These are phyloP conservation scores for Phymorhynchus buccinoides DNA, from an alignment of 1,140 invertebrate genomes.

Conservation along the genomic window DNA sequence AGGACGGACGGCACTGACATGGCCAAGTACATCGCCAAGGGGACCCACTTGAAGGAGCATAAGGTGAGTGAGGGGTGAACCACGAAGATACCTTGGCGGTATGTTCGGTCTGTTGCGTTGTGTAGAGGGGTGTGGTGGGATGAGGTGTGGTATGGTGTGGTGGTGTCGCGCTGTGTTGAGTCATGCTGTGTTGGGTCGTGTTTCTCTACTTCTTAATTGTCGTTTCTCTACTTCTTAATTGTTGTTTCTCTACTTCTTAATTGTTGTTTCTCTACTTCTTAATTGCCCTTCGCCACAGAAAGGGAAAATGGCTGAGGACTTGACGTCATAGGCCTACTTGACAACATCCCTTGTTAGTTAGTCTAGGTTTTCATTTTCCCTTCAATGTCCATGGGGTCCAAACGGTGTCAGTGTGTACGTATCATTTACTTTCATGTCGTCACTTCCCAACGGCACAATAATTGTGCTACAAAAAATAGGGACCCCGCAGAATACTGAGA, in stretches of 20 bases:
- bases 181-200: not conserved
- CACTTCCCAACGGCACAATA: no score
- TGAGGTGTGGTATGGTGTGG: not conserved
- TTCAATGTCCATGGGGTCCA: no score
- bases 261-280: not conserved
- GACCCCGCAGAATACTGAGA: no score
- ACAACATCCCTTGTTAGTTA: no score
- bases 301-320: no score
- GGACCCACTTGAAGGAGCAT: conserved; percentile 32
- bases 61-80: conserved; percentile 42
- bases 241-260: not conserved
- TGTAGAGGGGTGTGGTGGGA: no score
- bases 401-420: no score
- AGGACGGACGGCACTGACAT: conserved; percentile 89
- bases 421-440: no score
- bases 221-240: not conserved
- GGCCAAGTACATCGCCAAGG: conserved; percentile 78
- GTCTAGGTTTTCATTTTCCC: no score
- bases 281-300: not conserved
- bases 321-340: no score
- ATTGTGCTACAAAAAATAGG: no score
- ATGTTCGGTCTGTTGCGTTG: not conserved
- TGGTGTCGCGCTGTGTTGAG: not conserved
- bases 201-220: not conserved
- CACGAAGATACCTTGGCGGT: not conserved